These are phyloP conservation scores for Pachyrhynchus sulphureomaculatus DNA, from an alignment of 1,140 invertebrate genomes.

Conservation along the genomic window DNA sequence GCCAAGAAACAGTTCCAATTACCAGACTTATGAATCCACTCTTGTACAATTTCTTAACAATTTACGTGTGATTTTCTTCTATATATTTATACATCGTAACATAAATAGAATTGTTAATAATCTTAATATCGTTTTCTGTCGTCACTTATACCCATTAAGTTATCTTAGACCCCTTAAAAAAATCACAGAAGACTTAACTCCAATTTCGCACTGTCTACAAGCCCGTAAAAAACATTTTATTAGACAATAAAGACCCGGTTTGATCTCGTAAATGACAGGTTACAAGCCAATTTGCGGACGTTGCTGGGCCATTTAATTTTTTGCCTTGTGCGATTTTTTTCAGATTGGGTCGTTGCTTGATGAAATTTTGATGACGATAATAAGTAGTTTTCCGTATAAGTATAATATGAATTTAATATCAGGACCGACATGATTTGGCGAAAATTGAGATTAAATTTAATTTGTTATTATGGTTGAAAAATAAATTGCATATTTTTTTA, in stretches of 20 bases:
- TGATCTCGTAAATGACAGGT: constrained; percentile 30
- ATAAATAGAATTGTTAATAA: no score
- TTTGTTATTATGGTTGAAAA: no score
- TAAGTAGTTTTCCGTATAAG: not conserved
- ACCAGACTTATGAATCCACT: no score
- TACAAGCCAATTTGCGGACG: constrained; percentile 21
- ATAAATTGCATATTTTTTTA: no score
- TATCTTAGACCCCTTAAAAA: not conserved
- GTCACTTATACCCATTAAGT: not conserved
- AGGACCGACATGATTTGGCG: no score
- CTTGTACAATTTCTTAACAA: no score
- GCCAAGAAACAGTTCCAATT: no score
- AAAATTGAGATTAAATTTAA: no score
- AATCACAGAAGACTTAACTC: not conserved
- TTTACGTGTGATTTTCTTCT: no score
- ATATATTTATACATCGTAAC: no score
- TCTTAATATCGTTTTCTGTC: no score
- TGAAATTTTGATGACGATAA: constrained; percentile 15
- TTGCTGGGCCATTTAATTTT: constrained; percentile 12
- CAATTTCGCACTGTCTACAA: constrained; percentile 15
- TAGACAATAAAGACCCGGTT: constrained; percentile 24
- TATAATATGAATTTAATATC: constrained; percentile 9
- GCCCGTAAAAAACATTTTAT: constrained; percentile 29
- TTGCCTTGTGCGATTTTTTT: constrained; percentile 15
- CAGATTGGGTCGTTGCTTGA: constrained; percentile 11